Evolutionary conservation across 2,888 invertebrate species (phyloP).

Genomic region (Terebella lapidaria): DNA sequence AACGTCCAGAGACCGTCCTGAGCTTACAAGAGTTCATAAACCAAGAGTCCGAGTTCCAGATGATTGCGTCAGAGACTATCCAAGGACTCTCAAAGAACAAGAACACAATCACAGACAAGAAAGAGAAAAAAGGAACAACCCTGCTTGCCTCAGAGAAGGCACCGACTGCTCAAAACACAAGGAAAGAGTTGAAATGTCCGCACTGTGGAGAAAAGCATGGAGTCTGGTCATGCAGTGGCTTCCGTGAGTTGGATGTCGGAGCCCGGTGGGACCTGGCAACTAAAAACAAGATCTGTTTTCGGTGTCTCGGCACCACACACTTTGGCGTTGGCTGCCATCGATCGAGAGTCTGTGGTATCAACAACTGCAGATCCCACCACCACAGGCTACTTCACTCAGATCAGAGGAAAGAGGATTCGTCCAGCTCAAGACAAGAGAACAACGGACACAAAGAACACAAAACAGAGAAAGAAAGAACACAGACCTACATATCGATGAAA

Average conservation of each 20-base stretch:
- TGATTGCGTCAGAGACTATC: constrained; percentile 5
- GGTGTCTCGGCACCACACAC: constrained; percentile 7
- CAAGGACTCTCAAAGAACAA: neutral
- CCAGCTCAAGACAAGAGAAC: neutral
- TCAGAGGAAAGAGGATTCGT: neutral
- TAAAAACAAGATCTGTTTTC: neutral
- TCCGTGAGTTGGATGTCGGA: neutral
- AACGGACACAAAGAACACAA: neutral
- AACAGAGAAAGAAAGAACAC: neutral
- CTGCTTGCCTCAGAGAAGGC: no score
- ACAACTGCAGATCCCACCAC: constrained; percentile 5
- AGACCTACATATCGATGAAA: neutral
- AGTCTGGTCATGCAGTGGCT: constrained; percentile 5
- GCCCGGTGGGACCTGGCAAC: constrained; percentile 12
- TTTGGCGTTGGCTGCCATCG: neutral
- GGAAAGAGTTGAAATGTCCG: neutral
- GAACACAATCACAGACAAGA: no score
- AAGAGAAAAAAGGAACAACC: no score
- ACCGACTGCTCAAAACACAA: no score
- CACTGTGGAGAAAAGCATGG: neutral
- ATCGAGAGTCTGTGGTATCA: constrained; percentile 3
- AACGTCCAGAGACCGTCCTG: constrained; percentile 2
- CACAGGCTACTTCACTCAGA: constrained; percentile 2
- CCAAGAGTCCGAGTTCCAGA: constrained; percentile 5
- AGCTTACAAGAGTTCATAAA: constrained; percentile 3